Base-by-base conservation (phyloP, 2,888 invertebrate genomes). In the Pasiphila rectangulata region DNA sequence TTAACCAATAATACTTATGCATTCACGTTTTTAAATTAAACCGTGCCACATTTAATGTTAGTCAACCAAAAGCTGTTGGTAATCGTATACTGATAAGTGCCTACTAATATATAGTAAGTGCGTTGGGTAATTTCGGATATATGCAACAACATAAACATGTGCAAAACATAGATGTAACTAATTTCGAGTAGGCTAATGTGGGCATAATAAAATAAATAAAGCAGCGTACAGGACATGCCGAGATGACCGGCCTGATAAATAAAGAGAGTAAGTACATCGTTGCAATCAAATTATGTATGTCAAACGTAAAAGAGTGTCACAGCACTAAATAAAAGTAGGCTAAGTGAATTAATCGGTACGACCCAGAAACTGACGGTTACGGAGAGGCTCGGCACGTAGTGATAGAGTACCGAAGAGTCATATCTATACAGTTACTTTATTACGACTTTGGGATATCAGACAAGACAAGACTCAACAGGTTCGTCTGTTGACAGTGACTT, bases 341-440 rank as follows among this genome's bases (percentile, higher is more conserved):
- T 85, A 84, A 84, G 80, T 83, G 77, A 80, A 81, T 82, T 80
- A 83, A 78, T 82, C 80, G 76, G 79, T 69, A 70, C 80, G 85
- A 83, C 87, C 86, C 83, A 87, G 84, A 85, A 86, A 85, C 72
- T 69, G 73, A 34, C 38, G 37, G 67, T 46, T 53, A 53, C 50
- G 48, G 60, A 68, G 67, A 69, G 41, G 50, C 41, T 45, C 57
- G 55, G 50, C 57, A 62, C 48, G 56, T 60, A 49, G 52, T 51
- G 47, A 50, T 54, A 63, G n/a, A n/a, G 54, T 56, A 56, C 53
- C 54, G 43, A 57, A 59, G 49, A 63, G 25, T 40, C 35, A 40
- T 49, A 52, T 15, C 15, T 25, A 47, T 47, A 12, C 30, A 17
- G 41, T 30, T 24, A 30, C 24, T 16, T 30, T 27, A 34, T 25